These are phyloP conservation scores for Diadegma fenestrale DNA, from an alignment of 2,888 invertebrate genomes.

Conservation along the genomic window DNA sequence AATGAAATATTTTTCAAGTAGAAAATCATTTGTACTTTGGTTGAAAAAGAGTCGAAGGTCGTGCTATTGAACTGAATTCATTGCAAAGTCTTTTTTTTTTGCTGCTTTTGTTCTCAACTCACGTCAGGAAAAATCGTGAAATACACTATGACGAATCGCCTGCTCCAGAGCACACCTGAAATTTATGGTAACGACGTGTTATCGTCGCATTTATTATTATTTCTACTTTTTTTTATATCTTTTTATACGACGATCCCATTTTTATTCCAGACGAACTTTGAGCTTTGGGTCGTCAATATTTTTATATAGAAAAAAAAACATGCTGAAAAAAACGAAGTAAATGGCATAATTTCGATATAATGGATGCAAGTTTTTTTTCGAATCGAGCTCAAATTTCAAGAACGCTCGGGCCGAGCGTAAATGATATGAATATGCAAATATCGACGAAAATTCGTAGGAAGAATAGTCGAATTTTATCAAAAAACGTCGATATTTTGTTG, in stretches of 20 bases:
- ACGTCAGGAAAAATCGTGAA: slow-evolving; percentile 13
- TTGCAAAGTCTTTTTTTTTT: neutral
- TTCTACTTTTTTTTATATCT: neutral
- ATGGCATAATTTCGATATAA: neutral
- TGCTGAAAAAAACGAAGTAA: neutral
- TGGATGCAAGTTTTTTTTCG: neutral
- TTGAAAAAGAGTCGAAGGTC: neutral
- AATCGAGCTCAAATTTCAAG: neutral
- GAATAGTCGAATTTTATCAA: too few relatives aligned
- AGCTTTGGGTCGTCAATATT: neutral
- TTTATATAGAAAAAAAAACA: neutral
- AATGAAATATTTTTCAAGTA: neutral
- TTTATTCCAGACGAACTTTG: neutral
- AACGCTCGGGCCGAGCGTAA: neutral
- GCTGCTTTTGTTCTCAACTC: neutral
- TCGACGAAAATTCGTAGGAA: neutral
- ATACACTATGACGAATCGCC: slow-evolving; percentile 24
- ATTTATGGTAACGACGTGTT: slow-evolving; percentile 31
- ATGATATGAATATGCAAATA: neutral
- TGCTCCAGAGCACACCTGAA: slow-evolving; percentile 16
- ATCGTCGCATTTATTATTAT: slow-evolving; percentile 9
- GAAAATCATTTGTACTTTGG: neutral
- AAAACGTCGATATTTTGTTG: too few relatives aligned
- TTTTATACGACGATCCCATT: neutral
- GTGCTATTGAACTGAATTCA: neutral